A percentile compares a stretch with the other conserved stretches of the same genome.
Conservation (phyloP, 2,888 invertebrate genomes). For the Pyrrhia umbra region DNA sequence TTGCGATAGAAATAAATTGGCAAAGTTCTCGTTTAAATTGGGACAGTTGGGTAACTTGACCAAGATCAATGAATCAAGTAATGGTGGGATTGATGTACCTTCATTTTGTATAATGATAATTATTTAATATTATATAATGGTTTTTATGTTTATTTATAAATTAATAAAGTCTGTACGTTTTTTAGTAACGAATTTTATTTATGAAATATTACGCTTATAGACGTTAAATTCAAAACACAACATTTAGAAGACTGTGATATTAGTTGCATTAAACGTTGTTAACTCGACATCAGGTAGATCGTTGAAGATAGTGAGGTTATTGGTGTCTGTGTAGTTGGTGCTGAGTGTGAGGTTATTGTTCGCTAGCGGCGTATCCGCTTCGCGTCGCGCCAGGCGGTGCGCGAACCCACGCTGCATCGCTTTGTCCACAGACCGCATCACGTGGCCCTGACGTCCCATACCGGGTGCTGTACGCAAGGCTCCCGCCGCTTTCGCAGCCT, state of each 20-base stretch:
- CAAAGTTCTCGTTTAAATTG: constrained; percentile 34
- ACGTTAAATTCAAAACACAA: constrained; percentile 14
- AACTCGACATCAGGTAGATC: constrained; percentile 13
- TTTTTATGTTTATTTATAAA: constrained; percentile 37
- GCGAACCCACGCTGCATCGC: constrained; percentile 73
- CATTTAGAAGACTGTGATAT: constrained; percentile 39
- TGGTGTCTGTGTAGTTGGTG: constrained; percentile 6
- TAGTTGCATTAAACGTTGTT: constrained; percentile 20
- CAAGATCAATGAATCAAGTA: constrained; percentile 27
- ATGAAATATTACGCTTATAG: constrained; percentile 45
- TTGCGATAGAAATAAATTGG: constrained; percentile 44
- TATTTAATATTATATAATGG: constrained; percentile 3
- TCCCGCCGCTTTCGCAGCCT: constrained; percentile 74
- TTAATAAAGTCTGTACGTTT: constrained; percentile 50
- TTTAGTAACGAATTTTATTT: constrained; percentile 33
- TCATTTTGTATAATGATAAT: constrained; percentile 6
- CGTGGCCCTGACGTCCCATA: constrained; percentile 44
- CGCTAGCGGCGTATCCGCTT: constrained; percentile 60
- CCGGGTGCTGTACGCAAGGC: constrained; percentile 67
- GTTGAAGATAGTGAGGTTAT: constrained; percentile 12
- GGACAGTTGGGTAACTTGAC: constrained; percentile 29
- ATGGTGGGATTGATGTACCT: constrained; percentile 5
- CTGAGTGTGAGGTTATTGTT: constrained; percentile 53
- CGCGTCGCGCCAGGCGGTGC: constrained; percentile 71
- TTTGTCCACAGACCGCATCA: constrained; percentile 75